phyloP scores from a whole-genome alignment of 2,113 vertebrate genomes.

The Paedocypris sp. region DNA sequence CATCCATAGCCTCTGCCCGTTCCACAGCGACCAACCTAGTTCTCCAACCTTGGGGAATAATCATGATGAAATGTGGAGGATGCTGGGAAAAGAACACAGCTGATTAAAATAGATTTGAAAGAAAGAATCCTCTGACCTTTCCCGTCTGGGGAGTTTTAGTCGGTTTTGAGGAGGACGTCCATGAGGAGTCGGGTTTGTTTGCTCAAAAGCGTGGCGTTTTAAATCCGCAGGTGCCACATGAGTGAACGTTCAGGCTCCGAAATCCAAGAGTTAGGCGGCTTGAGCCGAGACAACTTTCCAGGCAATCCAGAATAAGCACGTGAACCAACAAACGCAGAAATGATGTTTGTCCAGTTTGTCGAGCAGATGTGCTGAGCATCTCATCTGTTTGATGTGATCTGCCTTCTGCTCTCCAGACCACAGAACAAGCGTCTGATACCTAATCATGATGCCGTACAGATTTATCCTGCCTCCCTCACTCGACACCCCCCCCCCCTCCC shows the following conservation, averaged over 20 bases:
- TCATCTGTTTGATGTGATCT: slow-evolving; percentile 23
- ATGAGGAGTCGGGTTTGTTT: background rate
- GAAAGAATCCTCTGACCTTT: slow-evolving; percentile 24
- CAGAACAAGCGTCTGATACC: slow-evolving; percentile 28
- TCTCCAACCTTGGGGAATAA: slow-evolving; percentile 14
- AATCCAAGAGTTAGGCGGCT: background rate
- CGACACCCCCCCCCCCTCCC: slow-evolving; percentile 14
- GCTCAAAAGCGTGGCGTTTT: background rate
- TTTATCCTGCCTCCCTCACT: slow-evolving; percentile 27
- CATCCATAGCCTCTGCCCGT: slow-evolving; percentile 12
- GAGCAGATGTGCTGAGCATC: slow-evolving; percentile 13
- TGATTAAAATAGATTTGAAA: slow-evolving; percentile 17
- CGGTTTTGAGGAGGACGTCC: slow-evolving; percentile 15
- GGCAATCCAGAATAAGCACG: slow-evolving; percentile 1
- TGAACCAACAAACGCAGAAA: slow-evolving; percentile 7
- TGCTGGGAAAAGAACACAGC: background rate
- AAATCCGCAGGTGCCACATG: background rate
- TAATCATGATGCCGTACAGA: slow-evolving; percentile 32
- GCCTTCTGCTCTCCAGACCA: slow-evolving; percentile 31
- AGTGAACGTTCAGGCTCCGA: slow-evolving; percentile 2
- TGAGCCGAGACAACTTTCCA: background rate
- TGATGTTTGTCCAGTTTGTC: slow-evolving; percentile 19
- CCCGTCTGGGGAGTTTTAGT: slow-evolving; percentile 4
- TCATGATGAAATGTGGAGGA: slow-evolving; percentile 27
- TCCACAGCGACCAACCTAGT: slow-evolving; percentile 6